Conservation (phyloP, 2,888 invertebrate genomes). For the Athetis lepigone region DNA sequence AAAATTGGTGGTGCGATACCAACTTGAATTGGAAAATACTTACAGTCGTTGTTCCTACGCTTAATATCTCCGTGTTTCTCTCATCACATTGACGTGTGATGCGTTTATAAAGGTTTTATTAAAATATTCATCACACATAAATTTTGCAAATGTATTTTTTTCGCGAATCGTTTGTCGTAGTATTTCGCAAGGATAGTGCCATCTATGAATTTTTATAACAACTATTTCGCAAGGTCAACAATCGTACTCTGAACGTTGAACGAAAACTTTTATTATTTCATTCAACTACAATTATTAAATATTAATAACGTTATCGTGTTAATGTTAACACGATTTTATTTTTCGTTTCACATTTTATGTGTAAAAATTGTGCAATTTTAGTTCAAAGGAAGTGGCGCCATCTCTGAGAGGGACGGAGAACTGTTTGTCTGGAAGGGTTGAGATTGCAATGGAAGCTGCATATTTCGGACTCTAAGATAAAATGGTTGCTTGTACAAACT, state of each 20-base stretch:
- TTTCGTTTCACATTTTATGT: neutral
- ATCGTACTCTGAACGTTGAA: constrained; percentile 21
- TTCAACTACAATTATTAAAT: neutral
- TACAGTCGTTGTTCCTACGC: too few relatives aligned
- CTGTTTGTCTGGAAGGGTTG: constrained; percentile 65
- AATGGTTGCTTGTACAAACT: constrained; percentile 26
- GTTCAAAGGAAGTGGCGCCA: constrained; percentile 69
- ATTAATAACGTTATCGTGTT: neutral
- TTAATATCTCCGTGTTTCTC: too few relatives aligned
- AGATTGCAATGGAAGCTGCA: constrained; percentile 73
- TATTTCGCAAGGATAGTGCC: constrained; percentile 66
- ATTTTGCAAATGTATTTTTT: constrained; percentile 6
- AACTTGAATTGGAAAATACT: too few relatives aligned
- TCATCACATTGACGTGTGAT: neutral
- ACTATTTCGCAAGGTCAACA: constrained; percentile 65
- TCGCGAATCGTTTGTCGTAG: constrained; percentile 19
- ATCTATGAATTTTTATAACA: constrained; percentile 70
- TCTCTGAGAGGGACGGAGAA: constrained; percentile 78
- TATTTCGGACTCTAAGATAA: constrained; percentile 64
- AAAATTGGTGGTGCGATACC: too few relatives aligned
- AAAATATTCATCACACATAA: constrained; percentile 12
- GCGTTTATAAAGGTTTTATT: neutral
- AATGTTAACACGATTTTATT: constrained; percentile 5
- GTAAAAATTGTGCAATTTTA: neutral
- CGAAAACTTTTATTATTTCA: constrained; percentile 7